Base-by-base conservation (phyloP, 2,113 vertebrate genomes). In the Tragelaphus scriptus region DNA sequence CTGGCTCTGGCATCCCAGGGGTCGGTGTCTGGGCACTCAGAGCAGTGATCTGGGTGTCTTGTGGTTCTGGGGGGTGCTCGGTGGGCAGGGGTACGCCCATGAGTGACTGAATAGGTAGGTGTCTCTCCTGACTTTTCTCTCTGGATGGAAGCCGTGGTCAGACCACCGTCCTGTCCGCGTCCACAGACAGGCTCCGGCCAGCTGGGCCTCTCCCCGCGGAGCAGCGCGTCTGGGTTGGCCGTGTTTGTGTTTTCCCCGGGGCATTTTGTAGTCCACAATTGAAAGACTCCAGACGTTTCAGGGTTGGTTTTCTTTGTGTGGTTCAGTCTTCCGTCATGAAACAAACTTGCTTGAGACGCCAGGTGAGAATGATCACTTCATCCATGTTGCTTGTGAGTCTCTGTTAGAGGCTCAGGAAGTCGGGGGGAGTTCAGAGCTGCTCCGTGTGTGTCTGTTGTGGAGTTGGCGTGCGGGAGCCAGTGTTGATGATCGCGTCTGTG, bases 311-410 rank as follows among this genome's bases (percentile, higher is more conserved):
- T 8, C 3, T 9, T 75, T 6, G 2, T 8, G 2, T 23, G 56
- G 28, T 17, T 15, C 10, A 0, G 36, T 32, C 75, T 9, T 23
- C 12, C 0, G 0, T 79, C 7, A 2, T 9, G 16, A 77, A 63
- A 2, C 47, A 28, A 10, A 5, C 40, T 15, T 32, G 53, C 14
- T 9, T 14, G 63, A 53, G 53, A 6, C 13, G 0, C 14, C 28
- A 5, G 49, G 68, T 9, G 17, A 0, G 3, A 17, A 2, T 0
- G 32, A 2, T 4, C 3, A 0, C 32, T 36, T 19, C 0, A 0
- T 12, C 16, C 0, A 0, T 0, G 5, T 3, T 1, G 15, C 49
- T 10, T 0, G 3, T 1, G 14, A 0, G 15, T 5, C 13, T 36
- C 59, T 2, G 2, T 5, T 2, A 1, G 56, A 0, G 4, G 5